phyloP scores from a whole-genome alignment of 1,140 invertebrate species.

The Drosophila setifemur region DNA sequence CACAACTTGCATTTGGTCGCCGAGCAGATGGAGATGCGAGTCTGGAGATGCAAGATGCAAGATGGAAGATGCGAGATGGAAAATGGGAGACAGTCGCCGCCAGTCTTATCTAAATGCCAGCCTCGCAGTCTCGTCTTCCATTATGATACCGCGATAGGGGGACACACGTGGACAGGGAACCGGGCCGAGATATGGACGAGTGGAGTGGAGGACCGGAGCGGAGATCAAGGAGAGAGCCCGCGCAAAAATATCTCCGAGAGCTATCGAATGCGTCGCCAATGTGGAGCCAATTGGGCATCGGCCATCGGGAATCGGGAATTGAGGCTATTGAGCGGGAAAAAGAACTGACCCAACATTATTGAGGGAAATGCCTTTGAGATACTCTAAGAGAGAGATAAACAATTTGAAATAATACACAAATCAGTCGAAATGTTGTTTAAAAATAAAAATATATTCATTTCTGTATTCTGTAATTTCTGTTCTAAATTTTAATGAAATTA shows the following conservation, averaged over 20 bases:
- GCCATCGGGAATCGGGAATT: conserved; percentile 1
- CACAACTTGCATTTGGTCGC: conserved; percentile 47
- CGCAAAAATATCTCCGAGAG: conserved; percentile 51
- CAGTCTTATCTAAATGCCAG: conserved; percentile 82
- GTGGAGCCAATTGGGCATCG: conserved; percentile 44
- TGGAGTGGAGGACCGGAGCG: background rate
- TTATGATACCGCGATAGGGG: conserved; percentile 81
- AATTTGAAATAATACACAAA: too few species aligned
- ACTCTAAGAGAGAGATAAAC: conserved; percentile 1
- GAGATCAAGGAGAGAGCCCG: conserved; percentile 4
- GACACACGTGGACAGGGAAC: conserved; percentile 55
- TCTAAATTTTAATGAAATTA: too few species aligned
- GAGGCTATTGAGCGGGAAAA: conserved; percentile 12
- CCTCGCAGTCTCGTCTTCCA: conserved; percentile 83
- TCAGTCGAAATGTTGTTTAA: too few species aligned
- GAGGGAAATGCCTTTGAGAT: too few species aligned
- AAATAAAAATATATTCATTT: too few species aligned
- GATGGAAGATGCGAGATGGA: background rate
- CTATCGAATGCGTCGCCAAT: conserved; percentile 70
- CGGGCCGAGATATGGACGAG: background rate
- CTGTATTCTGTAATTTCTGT: too few species aligned
- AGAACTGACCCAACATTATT: background rate
- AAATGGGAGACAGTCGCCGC: conserved; percentile 35
- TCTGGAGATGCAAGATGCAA: background rate
- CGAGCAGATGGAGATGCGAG: conserved; percentile 26